phyloP scores from a whole-genome alignment of 1,140 invertebrate genomes.

The Leptinotarsa lineolata region DNA sequence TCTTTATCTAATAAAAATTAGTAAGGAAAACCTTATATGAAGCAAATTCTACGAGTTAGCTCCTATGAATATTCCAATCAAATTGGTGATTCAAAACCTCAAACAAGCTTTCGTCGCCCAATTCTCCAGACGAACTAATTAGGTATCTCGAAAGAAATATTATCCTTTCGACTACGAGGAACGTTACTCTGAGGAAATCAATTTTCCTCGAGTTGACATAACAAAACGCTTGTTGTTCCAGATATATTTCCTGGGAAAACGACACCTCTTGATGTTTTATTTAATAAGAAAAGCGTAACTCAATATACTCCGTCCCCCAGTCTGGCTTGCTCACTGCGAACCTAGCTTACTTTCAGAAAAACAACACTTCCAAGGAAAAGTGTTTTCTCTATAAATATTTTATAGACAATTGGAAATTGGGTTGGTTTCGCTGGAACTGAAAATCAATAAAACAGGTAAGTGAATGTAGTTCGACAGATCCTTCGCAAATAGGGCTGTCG shows the following conservation, averaged over 20 bases:
- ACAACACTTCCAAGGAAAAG: slow-evolving; percentile 4
- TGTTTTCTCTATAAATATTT: slow-evolving; percentile 21
- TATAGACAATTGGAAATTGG: slow-evolving; percentile 13
- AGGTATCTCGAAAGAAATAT: too few relatives aligned
- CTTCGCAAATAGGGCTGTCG: too few relatives aligned
- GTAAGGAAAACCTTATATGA: too few relatives aligned
- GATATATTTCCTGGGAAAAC: slow-evolving; percentile 20
- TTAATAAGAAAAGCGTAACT: slow-evolving; percentile 20
- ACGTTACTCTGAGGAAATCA: slow-evolving; percentile 4
- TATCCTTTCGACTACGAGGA: not conserved
- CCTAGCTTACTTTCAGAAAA: slow-evolving; percentile 10
- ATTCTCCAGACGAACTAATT: too few relatives aligned
- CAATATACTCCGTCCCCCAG: slow-evolving; percentile 7
- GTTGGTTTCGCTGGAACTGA: not conserved
- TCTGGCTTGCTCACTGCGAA: not conserved
- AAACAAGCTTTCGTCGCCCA: too few relatives aligned
- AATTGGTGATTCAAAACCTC: too few relatives aligned
- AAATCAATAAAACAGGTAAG: not conserved
- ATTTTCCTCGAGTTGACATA: slow-evolving; percentile 16
- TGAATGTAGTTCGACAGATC: not conserved
- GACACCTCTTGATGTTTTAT: slow-evolving; percentile 20
- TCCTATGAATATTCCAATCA: too few relatives aligned
- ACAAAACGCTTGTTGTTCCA: slow-evolving; percentile 10
- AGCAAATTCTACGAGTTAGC: too few relatives aligned
- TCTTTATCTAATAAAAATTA: too few relatives aligned